Evolutionary conservation across 2,113 vertebrate species (phyloP).

Genomic region (Trematocara nigrifrons): DNA sequence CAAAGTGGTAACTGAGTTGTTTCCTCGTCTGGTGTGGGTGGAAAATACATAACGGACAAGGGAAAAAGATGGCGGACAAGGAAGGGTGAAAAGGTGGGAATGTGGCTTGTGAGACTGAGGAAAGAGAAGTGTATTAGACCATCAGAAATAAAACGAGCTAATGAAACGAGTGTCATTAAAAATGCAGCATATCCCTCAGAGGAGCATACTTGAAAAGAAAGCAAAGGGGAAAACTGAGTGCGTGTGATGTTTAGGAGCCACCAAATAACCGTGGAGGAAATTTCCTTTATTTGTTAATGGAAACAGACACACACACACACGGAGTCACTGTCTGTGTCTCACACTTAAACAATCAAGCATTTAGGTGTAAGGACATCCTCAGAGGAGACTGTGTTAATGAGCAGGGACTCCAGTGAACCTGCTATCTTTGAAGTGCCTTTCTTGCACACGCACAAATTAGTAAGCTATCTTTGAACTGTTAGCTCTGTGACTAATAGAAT

Average conservation of each 20-base stretch:
- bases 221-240: background rate
- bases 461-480: conserved; percentile 42
- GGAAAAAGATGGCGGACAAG: background rate
- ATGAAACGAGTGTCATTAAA: background rate
- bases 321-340: background rate
- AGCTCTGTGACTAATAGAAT: conserved; percentile 52
- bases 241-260: background rate
- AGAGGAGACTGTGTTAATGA: conserved; percentile 43
- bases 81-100: background rate
- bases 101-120: background rate
- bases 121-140: background rate
- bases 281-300: background rate
- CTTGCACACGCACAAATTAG: conserved; percentile 29
- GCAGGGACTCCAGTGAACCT: conserved; percentile 13
- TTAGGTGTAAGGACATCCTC: conserved; percentile 29
- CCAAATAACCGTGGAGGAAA: conserved; percentile 32
- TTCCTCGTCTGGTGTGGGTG: background rate
- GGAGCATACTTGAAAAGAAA: background rate
- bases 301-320: background rate
- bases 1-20: background rate
- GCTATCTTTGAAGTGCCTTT: conserved; percentile 46
- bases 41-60: background rate
- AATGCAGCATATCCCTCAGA: background rate
- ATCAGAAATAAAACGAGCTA: background rate
- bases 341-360: conserved; percentile 36